A percentile compares a stretch with the other conserved stretches of the same genome.
These are phyloP conservation scores for Anticlea derivata DNA, from an alignment of 2,888 invertebrate species.

Conservation along the genomic window DNA sequence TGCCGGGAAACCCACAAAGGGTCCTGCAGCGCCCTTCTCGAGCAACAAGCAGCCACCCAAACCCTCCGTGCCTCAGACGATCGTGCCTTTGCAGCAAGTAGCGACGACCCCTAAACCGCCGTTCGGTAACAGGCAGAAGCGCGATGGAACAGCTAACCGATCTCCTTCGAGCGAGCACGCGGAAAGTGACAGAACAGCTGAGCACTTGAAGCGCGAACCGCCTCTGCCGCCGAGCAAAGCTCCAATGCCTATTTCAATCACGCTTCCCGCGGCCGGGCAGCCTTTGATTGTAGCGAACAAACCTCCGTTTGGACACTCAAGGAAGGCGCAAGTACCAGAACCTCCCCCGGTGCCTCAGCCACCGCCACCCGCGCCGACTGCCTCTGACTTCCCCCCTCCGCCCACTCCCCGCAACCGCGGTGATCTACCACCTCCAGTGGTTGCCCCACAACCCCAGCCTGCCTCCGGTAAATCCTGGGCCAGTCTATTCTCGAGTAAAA, in stretches of 20 bases:
- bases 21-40: conserved; percentile 76
- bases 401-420: conserved; percentile 73
- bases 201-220: conserved; percentile 68
- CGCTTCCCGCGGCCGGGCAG: conserved; percentile 68
- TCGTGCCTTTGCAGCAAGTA: conserved; percentile 72
- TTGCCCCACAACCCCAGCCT: conserved; percentile 66
- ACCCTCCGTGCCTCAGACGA: conserved; percentile 72
- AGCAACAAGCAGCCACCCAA: conserved; percentile 71
- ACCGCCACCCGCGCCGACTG: conserved; percentile 74
- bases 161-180: conserved; percentile 66
- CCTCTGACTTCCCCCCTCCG: conserved; percentile 80
- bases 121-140: conserved; percentile 75
- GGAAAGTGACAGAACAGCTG: conserved; percentile 51
- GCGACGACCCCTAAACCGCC: conserved; percentile 74
- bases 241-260: conserved; percentile 79
- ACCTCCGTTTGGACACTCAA: conserved; percentile 73
- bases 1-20: conserved; percentile 62
- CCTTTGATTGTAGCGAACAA: conserved; percentile 79
- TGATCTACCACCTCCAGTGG: conserved; percentile 62
- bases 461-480: conserved; percentile 86
- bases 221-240: conserved; percentile 74
- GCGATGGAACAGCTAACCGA: conserved; percentile 65
- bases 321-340: conserved; percentile 62
- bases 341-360: conserved; percentile 67
- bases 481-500: conserved; percentile 84